Conservation (phyloP, 2,113 vertebrate species). For the Ailuropoda melanoleuca region DNA sequence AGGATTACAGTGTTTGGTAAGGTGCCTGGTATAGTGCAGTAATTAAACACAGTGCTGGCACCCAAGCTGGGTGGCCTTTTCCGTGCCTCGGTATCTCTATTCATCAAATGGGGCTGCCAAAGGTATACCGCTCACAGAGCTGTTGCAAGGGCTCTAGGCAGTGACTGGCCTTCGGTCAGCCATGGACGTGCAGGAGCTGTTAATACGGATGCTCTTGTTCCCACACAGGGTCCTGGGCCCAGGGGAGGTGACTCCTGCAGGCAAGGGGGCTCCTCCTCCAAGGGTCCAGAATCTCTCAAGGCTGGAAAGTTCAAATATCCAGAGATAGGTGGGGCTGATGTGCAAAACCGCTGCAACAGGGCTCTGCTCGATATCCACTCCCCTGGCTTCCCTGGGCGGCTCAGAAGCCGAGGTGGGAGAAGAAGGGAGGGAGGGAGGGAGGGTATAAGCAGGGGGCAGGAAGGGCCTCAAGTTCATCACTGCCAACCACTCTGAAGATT, state of each 20-base stretch:
- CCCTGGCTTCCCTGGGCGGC: background rate
- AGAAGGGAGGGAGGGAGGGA: background rate
- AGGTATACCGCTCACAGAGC: accelerated
- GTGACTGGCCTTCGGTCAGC: accelerated
- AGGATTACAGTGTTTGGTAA: background rate
- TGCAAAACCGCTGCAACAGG: background rate
- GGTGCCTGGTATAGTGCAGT: accelerated
- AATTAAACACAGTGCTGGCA: background rate
- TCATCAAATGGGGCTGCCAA: background rate
- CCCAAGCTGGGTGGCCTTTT: background rate
- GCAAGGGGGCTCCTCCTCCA: background rate
- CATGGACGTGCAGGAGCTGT: accelerated
- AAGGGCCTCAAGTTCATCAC: conserved; percentile 44
- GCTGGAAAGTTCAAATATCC: background rate
- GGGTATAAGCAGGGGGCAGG: background rate
- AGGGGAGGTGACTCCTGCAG: background rate
- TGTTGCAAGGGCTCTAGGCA: accelerated
- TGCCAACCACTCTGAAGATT: conserved; percentile 56
- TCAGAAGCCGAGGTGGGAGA: background rate
- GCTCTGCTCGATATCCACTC: background rate
- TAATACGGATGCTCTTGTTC: accelerated
- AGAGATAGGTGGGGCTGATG: background rate
- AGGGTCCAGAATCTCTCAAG: background rate
- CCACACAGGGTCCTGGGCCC: background rate
- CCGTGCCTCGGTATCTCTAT: background rate